Evolutionary conservation across 2,113 vertebrate species (phyloP).

Genomic region (Rhynchopsitta pachyrhyncha): DNA sequence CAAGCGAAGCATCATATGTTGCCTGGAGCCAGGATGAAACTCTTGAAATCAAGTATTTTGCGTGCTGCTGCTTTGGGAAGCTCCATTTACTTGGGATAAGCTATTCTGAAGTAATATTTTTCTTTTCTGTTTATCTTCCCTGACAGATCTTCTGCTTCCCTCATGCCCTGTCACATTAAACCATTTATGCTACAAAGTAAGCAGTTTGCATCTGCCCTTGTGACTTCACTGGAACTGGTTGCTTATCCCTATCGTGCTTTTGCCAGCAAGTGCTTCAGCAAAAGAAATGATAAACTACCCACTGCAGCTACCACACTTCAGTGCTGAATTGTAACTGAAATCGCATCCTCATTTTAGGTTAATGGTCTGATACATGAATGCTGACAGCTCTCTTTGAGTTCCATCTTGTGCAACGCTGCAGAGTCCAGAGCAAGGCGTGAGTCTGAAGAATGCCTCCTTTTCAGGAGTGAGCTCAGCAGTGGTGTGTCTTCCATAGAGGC

Average conservation of each 20-base stretch:
- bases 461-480: not conserved
- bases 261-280: not conserved
- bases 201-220: not conserved
- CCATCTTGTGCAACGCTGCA: not conserved
- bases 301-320: not conserved
- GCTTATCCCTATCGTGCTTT: not conserved
- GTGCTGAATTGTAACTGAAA: not conserved
- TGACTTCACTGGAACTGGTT: constrained; percentile 19
- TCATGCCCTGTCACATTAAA: not conserved
- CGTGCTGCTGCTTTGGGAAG: not conserved
- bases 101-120: constrained; percentile 24
- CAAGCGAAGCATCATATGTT: not conserved
- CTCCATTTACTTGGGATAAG: constrained; percentile 19
- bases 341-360: not conserved
- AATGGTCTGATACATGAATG: not conserved
- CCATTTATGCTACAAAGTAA: not conserved
- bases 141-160: constrained; percentile 12
- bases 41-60: not conserved
- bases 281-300: not conserved
- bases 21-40: constrained; percentile 30
- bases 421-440: not conserved
- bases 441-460: not conserved
- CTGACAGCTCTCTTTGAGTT: not conserved
- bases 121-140: constrained; percentile 35
- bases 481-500: not conserved